Evolutionary conservation across 1,140 invertebrate species (phyloP).

Genomic region (Drosophila ambigua): DNA sequence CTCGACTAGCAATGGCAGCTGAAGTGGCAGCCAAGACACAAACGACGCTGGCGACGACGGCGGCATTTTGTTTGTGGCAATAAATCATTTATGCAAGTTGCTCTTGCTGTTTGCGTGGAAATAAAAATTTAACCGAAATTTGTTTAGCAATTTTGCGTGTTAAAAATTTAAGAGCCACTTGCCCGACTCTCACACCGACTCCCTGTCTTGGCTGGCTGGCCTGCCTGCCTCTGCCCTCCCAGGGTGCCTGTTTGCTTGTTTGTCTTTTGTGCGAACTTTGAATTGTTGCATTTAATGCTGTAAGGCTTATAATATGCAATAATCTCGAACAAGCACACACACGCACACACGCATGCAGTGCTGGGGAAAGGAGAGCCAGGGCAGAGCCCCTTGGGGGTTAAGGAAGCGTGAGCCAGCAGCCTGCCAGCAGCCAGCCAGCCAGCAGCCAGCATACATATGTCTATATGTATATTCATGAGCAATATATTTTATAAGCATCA

Average conservation of each 20-base stretch:
- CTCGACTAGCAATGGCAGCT: conserved; percentile 77
- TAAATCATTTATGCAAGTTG: conserved; percentile 82
- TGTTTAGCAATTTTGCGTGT: conserved; percentile 79
- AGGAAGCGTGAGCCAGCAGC: conserved; percentile 26
- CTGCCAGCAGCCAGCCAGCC: conserved; percentile 2
- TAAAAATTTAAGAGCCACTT: conserved; percentile 68
- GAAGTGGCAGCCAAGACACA: conserved; percentile 26
- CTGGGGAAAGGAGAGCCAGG: too few species aligned
- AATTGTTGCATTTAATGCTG: conserved; percentile 62
- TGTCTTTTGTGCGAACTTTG: conserved; percentile 50
- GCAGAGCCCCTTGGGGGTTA: background rate
- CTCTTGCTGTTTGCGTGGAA: conserved; percentile 65
- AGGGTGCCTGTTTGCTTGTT: conserved; percentile 17
- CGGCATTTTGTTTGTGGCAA: conserved; percentile 67
- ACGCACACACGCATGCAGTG: background rate
- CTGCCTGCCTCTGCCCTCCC: too few species aligned
- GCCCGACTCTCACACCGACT: conserved; percentile 6
- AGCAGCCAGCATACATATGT: conserved; percentile 48
- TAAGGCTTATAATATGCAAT: conserved; percentile 77
- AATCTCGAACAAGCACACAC: conserved; percentile 56
- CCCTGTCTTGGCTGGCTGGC: conserved; percentile 9
- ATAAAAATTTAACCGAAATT: conserved; percentile 73
- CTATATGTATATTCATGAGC: conserved; percentile 74
- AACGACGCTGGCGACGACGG: conserved; percentile 15
- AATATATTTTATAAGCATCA: conserved; percentile 81